Evolutionary conservation across 2,888 invertebrate genomes (phyloP).

Genomic region (Microchrysa polita): DNA sequence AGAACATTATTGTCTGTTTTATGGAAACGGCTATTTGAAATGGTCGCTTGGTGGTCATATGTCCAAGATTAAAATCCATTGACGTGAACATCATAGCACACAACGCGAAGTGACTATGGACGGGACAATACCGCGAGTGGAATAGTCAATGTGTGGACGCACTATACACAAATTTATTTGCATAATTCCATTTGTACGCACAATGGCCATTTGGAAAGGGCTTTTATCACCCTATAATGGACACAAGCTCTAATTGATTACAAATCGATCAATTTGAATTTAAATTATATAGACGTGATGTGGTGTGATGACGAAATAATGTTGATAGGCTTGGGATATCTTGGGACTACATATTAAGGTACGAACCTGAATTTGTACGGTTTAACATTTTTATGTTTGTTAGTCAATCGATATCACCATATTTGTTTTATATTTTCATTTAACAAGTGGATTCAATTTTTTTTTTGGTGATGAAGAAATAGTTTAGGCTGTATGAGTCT

Average conservation of each 20-base stretch:
- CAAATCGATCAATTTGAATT: constrained; percentile 48
- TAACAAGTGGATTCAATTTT: too few relatives aligned
- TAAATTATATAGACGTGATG: constrained; percentile 33
- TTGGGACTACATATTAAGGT: too few relatives aligned
- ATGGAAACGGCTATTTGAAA: constrained; percentile 7
- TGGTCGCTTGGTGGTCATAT: neutral
- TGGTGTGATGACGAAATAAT: too few relatives aligned
- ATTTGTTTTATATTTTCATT: too few relatives aligned
- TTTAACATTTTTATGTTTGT: too few relatives aligned
- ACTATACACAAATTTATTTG: neutral
- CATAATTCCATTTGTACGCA: neutral
- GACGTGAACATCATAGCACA: too few relatives aligned
- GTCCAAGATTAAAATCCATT: neutral
- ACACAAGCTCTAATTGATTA: constrained; percentile 47
- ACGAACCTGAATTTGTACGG: too few relatives aligned
- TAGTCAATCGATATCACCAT: too few relatives aligned
- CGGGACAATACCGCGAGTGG: too few relatives aligned
- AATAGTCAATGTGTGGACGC: neutral
- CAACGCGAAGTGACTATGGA: neutral
- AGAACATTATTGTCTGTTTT: constrained; percentile 15
- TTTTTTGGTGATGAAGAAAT: too few relatives aligned
- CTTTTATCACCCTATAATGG: constrained; percentile 28
- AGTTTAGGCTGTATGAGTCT: too few relatives aligned
- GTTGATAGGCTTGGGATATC: too few relatives aligned
- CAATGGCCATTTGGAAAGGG: constrained; percentile 2